These are phyloP conservation scores for Hirtodrosophila duncani DNA, from an alignment of 2,888 invertebrate species.

Conservation along the genomic window DNA sequence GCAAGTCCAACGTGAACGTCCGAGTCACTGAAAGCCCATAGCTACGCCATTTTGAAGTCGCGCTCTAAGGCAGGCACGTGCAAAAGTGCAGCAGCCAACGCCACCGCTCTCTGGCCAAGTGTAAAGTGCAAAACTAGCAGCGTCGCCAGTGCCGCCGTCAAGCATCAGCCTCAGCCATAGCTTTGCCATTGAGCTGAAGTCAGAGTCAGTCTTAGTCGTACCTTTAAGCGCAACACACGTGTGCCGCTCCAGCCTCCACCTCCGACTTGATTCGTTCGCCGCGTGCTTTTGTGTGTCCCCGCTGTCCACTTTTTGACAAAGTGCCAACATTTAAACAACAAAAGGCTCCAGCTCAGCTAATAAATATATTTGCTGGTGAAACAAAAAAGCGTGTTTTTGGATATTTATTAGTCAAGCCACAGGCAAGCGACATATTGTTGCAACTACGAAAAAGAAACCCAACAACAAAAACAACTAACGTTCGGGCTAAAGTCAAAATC, in stretches of 20 bases:
- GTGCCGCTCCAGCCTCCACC: no score
- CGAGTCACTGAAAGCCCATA: no score
- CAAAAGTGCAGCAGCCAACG: constrained; percentile 48
- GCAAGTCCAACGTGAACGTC: constrained; percentile 38
- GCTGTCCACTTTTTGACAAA: no score
- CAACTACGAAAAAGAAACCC: neutral
- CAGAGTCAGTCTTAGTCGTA: constrained; percentile 74
- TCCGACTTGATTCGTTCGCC: constrained; percentile 19
- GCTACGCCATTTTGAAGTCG: constrained; percentile 28
- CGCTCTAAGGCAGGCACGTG: constrained; percentile 49
- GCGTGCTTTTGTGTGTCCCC: constrained; percentile 19
- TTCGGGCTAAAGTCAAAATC: constrained; percentile 4
- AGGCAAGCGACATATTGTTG: neutral
- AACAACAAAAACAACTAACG: constrained; percentile 5
- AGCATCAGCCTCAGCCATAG: constrained; percentile 36
- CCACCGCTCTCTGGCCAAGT: constrained; percentile 44
- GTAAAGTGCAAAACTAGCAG: constrained; percentile 74
- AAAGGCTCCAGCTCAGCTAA: no score
- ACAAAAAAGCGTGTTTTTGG: neutral
- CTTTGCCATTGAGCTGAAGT: constrained; percentile 47
- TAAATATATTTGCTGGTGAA: constrained; percentile 11
- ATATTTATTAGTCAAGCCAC: no score
- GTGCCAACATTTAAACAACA: neutral
- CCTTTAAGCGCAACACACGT: constrained; percentile 71
- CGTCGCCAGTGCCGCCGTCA: constrained; percentile 25